A percentile compares a stretch with the other conserved stretches of the same genome.
These are phyloP conservation scores for Hipposideros larvatus DNA, from an alignment of 2,797 vertebrate species.

Conservation along the genomic window DNA sequence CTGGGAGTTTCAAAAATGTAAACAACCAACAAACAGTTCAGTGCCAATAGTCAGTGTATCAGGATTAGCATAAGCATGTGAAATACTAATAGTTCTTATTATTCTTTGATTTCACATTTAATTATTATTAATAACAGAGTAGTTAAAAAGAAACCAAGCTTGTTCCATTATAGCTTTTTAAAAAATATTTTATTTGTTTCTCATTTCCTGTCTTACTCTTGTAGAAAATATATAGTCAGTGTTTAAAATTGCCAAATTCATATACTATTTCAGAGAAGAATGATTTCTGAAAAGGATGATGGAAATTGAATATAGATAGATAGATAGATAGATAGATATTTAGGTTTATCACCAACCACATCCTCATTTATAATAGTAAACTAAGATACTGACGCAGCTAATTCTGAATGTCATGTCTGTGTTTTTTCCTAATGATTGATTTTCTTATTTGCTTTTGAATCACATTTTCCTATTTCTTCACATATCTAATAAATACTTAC, in stretches of 20 bases:
- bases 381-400: too few relatives aligned
- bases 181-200: not conserved
- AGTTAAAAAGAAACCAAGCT: not conserved
- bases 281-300: not conserved
- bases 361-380: too few relatives aligned
- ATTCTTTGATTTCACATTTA: constrained; percentile 24
- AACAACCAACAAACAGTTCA: not conserved
- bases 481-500: not conserved
- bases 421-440: not conserved
- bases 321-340: too few relatives aligned
- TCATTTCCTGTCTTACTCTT: not conserved
- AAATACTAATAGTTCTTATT: not conserved
- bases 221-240: not conserved
- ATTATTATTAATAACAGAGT: not conserved
- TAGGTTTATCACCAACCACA: too few relatives aligned
- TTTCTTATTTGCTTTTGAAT: not conserved
- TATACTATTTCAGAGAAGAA: not conserved
- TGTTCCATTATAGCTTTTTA: not conserved
- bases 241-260: not conserved
- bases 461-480: not conserved
- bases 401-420: not conserved
- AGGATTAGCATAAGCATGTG: not conserved
- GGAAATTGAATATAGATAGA: not conserved
- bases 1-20: constrained; percentile 26
- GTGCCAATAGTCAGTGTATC: not conserved